Conservation (phyloP, 2,797 vertebrate species). For the Amphiprion clarkii region DNA sequence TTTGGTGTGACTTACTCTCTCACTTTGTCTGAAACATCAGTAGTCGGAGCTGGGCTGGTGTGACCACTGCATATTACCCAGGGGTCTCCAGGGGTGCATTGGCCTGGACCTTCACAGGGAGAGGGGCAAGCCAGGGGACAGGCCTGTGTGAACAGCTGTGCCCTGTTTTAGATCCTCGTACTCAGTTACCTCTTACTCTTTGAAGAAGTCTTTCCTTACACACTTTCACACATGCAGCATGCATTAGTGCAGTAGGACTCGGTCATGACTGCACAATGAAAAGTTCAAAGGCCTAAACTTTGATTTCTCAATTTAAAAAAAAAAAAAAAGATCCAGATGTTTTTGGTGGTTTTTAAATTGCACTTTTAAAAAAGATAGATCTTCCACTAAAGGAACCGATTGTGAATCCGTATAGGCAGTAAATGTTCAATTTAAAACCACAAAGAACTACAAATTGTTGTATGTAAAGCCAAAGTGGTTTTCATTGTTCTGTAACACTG, state of each 20-base stretch:
- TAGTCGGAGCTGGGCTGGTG: constrained; percentile 59
- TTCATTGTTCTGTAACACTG: constrained; percentile 44
- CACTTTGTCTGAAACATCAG: constrained; percentile 65
- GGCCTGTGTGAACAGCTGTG: constrained; percentile 85
- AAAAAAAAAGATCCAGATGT: constrained; percentile 18
- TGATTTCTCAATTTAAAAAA: constrained; percentile 67
- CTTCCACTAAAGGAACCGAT: constrained; percentile 32
- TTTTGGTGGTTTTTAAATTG: constrained; percentile 47
- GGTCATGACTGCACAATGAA: constrained; percentile 56
- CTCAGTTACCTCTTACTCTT: constrained; percentile 83
- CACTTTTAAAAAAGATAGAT: constrained; percentile 24
- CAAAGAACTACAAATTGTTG: constrained; percentile 47
- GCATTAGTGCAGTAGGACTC: constrained; percentile 72
- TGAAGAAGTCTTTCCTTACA: constrained; percentile 85
- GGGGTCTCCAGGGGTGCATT: constrained; percentile 75
- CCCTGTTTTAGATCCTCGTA: constrained; percentile 83
- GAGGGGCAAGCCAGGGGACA: constrained; percentile 71
- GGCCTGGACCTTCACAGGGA: constrained; percentile 69
- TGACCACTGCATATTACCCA: constrained; percentile 79
- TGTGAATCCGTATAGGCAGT: constrained; percentile 36
- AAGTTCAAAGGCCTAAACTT: constrained; percentile 69
- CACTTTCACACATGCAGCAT: constrained; percentile 81
- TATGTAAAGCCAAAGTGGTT: constrained; percentile 42
- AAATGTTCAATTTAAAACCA: constrained; percentile 44
- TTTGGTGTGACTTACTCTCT: constrained; percentile 55